Base-by-base conservation (phyloP, 2,797 vertebrate genomes). In the Vultur gryphus region DNA sequence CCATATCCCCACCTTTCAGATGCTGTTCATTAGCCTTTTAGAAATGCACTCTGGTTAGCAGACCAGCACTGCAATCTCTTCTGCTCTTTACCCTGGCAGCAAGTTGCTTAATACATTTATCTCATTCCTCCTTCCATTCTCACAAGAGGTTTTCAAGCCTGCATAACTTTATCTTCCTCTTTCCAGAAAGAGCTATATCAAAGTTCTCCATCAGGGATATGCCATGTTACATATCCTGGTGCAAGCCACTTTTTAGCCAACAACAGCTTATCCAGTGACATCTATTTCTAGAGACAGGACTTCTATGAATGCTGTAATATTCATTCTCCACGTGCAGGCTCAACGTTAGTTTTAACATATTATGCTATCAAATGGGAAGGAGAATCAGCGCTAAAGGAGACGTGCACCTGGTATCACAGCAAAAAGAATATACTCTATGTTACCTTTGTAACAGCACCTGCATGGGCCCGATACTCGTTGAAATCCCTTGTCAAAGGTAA, bases 371-470 rank as follows among this genome's bases (percentile, higher is more conserved):
- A 77, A 37, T 19, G 11, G 23, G 44, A 87, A 88, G 51, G 17
- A 86, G 33, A 86, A 82, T 70, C 59, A 70, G 4, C 3, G 7
- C 33, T 66, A 78, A 93, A 93, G 52, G 24, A 83, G 43, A 44
- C 2, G 35, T 52, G 24, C 52, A 88, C 29, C 16, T 82, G 49
- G 35, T 41, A 46, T 17, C 10, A 5, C 18, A 71, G 25, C 23
- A 35, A 82, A 79, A 83, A 81, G 39, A 78, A 69, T 82, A 49
- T 33, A 71, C 5, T 44, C 54, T 58, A 6, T 66, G 79, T 97
- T 96, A 99, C 99, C 99, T 99, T 99, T 67, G 98, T 99, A 89
- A 99, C 81, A 33, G 99, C 98, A 46, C 98, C 98, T 46, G 98
- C 98, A 79, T 99, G 99, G 77, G 98, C 99, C 97, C 99, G 99